Percentiles rank a stretch among this genome's conserved stretches.
Evolutionary conservation across 2,113 vertebrate species (phyloP).

Genomic region (Rhizomys pruinosus): DNA sequence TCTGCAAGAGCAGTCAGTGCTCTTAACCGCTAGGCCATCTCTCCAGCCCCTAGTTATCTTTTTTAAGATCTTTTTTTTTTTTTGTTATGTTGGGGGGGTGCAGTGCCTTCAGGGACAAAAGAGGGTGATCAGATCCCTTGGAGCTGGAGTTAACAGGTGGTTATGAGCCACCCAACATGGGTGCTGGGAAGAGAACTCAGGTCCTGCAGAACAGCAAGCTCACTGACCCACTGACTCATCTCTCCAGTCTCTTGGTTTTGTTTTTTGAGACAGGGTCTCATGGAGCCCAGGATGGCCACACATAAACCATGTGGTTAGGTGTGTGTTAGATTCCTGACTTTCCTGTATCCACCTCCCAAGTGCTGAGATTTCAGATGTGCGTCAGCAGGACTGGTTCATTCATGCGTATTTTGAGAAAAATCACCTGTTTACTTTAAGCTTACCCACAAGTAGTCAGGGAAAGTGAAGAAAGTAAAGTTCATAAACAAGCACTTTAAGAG

Average conservation of each 20-base stretch:
- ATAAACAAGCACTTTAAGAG: constrained; percentile 32
- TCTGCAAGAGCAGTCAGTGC: too few species aligned
- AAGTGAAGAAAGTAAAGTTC: not conserved
- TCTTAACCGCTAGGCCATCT: too few species aligned
- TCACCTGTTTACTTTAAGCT: constrained; percentile 17
- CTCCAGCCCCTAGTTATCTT: too few species aligned
- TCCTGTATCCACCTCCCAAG: not conserved
- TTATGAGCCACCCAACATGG: too few species aligned
- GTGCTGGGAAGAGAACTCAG: too few species aligned
- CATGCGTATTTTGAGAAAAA: constrained; percentile 53
- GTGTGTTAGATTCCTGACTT: not conserved
- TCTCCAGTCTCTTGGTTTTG: not conserved
- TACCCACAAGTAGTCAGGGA: not conserved
- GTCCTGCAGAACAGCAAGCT: too few species aligned
- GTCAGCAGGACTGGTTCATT: not conserved
- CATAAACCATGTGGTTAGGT: not conserved
- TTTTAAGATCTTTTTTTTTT: too few species aligned
- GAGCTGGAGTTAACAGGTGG: too few species aligned
- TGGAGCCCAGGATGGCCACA: not conserved
- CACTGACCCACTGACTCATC: too few species aligned
- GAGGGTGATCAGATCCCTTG: too few species aligned
- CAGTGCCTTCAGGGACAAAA: too few species aligned
- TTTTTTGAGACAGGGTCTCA: not conserved
- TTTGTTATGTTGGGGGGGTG: too few species aligned
- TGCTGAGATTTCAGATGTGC: not conserved